Conservation (phyloP, 2,113 vertebrate species). For the Coregonus clupeaformis region DNA sequence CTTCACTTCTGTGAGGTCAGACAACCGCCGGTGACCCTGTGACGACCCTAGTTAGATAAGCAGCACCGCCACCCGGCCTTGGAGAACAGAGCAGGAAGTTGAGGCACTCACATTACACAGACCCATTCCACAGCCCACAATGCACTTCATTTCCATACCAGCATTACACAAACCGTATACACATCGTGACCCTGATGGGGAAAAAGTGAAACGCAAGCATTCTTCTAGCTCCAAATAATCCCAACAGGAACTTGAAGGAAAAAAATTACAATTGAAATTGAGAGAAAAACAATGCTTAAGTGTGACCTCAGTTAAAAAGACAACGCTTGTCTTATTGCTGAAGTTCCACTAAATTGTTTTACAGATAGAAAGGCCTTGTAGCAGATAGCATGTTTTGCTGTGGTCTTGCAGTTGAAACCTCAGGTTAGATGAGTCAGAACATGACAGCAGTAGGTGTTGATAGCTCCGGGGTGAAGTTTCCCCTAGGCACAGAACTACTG, state of each 20-base stretch:
- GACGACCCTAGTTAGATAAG: conserved; percentile 42
- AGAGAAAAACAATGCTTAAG: not conserved
- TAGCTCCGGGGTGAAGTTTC: too few relatives aligned
- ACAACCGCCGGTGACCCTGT: conserved; percentile 30
- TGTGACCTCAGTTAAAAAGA: not conserved
- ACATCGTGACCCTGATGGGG: conserved; percentile 7
- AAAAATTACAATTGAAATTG: not conserved
- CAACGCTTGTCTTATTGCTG: too few relatives aligned
- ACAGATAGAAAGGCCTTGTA: not conserved
- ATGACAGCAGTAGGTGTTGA: not conserved
- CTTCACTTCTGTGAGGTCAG: not conserved
- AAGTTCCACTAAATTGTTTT: too few relatives aligned
- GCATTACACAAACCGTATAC: conserved; percentile 9
- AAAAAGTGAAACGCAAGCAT: conserved; percentile 20
- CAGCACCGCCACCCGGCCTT: conserved; percentile 7
- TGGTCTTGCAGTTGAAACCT: too few relatives aligned
- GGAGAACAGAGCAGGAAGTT: conserved; percentile 47
- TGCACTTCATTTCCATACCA: conserved; percentile 59
- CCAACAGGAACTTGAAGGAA: conserved; percentile 1
- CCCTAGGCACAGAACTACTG: too few relatives aligned
- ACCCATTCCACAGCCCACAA: conserved; percentile 60
- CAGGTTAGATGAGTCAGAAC: too few relatives aligned
- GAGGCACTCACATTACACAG: conserved; percentile 56
- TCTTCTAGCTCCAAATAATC: not conserved
- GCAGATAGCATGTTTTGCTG: too few relatives aligned